Evolutionary conservation across 2,113 vertebrate genomes (phyloP), one percentile per base, ranked within the genome.

Genomic region (Malurus elegans): DNA sequence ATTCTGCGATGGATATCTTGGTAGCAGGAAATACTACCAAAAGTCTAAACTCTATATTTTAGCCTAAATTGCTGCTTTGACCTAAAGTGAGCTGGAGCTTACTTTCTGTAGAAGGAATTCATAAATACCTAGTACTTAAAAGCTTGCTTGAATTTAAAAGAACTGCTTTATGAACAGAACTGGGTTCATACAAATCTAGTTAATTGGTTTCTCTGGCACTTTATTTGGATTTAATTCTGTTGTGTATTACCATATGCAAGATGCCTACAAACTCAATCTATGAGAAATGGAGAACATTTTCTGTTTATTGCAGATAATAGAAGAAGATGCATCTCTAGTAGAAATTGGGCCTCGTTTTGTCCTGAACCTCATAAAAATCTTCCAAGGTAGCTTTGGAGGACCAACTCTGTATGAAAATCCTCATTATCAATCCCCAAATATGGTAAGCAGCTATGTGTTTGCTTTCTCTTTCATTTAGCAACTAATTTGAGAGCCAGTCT

Each of bases 261-360:
- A 17, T 80, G 24, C 36, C 25, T 36, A 3, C 5, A 12, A 60
- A 74, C 58, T 81, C 2, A 3, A 8, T 61, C 28, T 2, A 0
- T 56, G 18, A 74, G 31, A 78, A 78, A 53, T 28, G 0, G 51
- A 54, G 17, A 8, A 75, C 40, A 2, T 44, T 12, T 83, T 75
- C 6, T 85, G 84, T 96, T 91, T 82, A 34, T 93, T 96, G 47
- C 93, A 99, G 99, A 99, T 99, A 51, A 99, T 99, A 72, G 99
- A 99, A 96, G 99, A 99, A 94, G 99, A 99, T 72, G 99, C 98
- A 34, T 98, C 99, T 86, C 97, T 99, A 14, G 99, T 99, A 82
- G 99, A 99, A 98, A 99, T 99, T 48, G 99, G 99, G 44, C 99
- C 99, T 79, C 99, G 99, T 56, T 99, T 99, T 97, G 99, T 99